Evolutionary conservation across 2,888 invertebrate species (phyloP).

Genomic region (Agrochola circellaris): DNA sequence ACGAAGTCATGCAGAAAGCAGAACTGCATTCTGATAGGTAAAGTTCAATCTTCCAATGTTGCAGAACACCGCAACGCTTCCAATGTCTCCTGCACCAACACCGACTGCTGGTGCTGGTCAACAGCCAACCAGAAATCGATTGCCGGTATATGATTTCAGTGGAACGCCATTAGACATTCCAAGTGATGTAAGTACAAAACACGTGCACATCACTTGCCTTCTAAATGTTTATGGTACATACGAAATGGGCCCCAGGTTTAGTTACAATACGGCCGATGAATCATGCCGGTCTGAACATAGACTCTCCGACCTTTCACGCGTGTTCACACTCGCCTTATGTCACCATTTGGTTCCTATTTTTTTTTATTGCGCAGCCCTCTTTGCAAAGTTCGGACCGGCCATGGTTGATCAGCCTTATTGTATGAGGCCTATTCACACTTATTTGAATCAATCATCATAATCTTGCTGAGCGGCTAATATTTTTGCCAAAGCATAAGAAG

Average conservation of each 20-base stretch:
- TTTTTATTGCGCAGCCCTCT: no score
- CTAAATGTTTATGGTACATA: no score
- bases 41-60: slow-evolving; percentile 4
- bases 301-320: no score
- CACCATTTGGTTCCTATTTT: no score
- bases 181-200: slow-evolving; percentile 34
- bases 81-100: not conserved
- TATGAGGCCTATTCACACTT: not conserved
- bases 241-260: not conserved
- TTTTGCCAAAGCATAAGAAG: not conserved
- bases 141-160: slow-evolving; percentile 21
- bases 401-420: no score
- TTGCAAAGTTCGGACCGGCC: no score
- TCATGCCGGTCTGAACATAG: no score
- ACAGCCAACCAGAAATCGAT: slow-evolving; percentile 1
- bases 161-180: slow-evolving; percentile 16
- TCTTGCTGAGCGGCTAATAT: no score
- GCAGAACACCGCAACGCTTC: not conserved
- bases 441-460: not conserved
- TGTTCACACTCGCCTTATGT: no score
- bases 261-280: not conserved
- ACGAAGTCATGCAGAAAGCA: not conserved
- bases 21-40: not conserved
- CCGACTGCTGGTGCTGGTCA: slow-evolving; percentile 1
- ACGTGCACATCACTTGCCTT: no score